A percentile compares a stretch with the other conserved stretches of the same genome.
phyloP scores from a whole-genome alignment of 2,113 vertebrate species.

The Merops nubicus region DNA sequence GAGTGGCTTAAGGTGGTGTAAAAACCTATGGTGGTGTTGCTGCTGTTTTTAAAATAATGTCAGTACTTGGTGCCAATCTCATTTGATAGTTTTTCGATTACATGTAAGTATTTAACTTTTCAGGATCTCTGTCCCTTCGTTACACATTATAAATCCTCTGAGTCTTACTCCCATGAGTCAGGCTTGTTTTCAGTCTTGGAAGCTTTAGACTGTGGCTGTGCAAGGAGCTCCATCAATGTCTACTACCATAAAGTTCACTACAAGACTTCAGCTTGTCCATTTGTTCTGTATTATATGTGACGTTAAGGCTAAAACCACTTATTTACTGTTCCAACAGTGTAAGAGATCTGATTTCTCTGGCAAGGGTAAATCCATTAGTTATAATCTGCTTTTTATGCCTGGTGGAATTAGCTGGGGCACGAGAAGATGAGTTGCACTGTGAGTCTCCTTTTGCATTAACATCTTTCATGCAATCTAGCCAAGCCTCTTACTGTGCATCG shows the following conservation, averaged over 20 bases:
- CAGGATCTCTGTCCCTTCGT: background rate
- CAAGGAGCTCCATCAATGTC: background rate
- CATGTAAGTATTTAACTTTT: background rate
- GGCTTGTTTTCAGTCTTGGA: background rate
- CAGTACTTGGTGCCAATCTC: background rate
- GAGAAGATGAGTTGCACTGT: background rate
- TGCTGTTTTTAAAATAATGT: background rate
- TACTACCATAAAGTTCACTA: background rate
- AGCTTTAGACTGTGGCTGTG: background rate
- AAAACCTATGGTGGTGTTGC: background rate
- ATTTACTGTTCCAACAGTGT: background rate
- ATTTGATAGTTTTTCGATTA: background rate
- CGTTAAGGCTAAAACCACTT: background rate
- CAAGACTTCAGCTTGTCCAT: background rate
- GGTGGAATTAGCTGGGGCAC: background rate
- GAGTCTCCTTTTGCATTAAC: rapidly evolving
- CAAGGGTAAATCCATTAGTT: background rate
- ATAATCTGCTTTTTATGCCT: background rate
- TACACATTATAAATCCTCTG: rapidly evolving
- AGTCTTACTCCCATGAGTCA: background rate
- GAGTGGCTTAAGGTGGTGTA: background rate
- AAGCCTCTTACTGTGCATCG: rapidly evolving
- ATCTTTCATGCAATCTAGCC: background rate
- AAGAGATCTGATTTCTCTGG: background rate
- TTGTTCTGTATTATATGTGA: background rate